A percentile compares a stretch with the other conserved stretches of the same genome.
Evolutionary conservation across 2,797 vertebrate genomes (phyloP).

Genomic region (Uromys caudimaculatus): DNA sequence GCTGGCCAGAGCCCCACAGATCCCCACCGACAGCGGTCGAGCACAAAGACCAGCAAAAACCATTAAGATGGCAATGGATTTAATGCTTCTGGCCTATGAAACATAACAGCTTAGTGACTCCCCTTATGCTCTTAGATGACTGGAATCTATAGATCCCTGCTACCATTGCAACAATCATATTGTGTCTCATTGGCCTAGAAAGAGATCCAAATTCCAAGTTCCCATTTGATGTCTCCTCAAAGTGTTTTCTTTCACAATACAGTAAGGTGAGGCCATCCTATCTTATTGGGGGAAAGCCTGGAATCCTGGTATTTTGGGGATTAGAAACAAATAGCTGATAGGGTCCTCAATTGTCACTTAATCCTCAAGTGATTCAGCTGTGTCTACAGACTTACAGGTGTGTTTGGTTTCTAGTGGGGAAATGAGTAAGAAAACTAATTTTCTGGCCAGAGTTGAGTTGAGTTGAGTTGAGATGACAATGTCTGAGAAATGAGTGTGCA

Average conservation of each 20-base stretch:
- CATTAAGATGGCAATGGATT: not conserved
- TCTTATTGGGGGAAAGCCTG: not conserved
- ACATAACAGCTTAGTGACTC: not conserved
- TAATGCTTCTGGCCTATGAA: not conserved
- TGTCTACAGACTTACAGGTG: not conserved
- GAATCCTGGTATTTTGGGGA: not conserved
- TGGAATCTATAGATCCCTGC: not conserved
- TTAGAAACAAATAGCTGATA: not conserved
- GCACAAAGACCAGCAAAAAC: not conserved
- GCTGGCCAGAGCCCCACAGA: not conserved
- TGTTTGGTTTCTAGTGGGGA: slow-evolving; percentile 5
- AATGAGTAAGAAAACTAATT: not conserved
- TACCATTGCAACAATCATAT: not conserved
- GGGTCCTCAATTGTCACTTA: fast-evolving
- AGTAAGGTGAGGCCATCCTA: not conserved
- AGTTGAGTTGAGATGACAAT: not conserved
- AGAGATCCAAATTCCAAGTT: not conserved
- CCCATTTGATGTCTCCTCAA: not conserved
- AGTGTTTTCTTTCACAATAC: not conserved
- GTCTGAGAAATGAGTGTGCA: not conserved
- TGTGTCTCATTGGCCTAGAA: not conserved
- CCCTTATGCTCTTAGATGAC: too few relatives aligned
- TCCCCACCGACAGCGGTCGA: not conserved
- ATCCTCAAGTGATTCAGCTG: not conserved
- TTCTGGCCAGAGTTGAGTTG: not conserved